Base-by-base conservation (phyloP, 2,797 vertebrate genomes). In the Tokudaia tokunoshimensis region DNA sequence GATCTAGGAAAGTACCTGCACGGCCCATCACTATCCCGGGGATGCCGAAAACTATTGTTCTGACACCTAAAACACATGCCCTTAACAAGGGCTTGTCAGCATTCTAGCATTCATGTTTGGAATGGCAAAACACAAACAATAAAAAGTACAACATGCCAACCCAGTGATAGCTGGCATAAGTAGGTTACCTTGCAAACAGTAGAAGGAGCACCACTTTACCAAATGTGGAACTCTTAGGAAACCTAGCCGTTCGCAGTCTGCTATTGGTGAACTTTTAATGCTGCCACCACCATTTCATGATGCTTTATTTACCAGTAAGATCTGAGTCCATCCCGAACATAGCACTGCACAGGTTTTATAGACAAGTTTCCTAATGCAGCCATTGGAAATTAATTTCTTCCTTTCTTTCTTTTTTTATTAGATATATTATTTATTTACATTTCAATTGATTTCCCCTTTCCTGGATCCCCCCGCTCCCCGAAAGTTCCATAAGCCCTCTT, bases 31-130 rank as follows among this genome's bases (percentile, higher is more conserved):
- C 80, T 72, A 92, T 95, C 24, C 78, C 96, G 97, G 57, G 52
- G 14, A 93, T 83, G 97, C 96, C 19, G 65, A 95, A 96, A 91
- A 93, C 91, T 88, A 17, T 95, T 96, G 59, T 97, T 89, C 94
- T 96, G 63, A 92, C 87, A 86, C 50, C 37, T 37, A 84, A 88
- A 57, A 92, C 50, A 67, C 15, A 63, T 47, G 83, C 85, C 76
- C 29, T 92, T 94, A n/a, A 22, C 61, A 63, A 93, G 26, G 47
- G 4, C 50, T 92, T 96, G 81, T 52, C 55, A 84, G 20, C n/a
- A 83, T 72, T 94, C 82, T 95, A 80, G 65, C 94, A 81, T 41
- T 80, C 89, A 79, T 50, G 59, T 89, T 94, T 87, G 29, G 41
- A 89, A 89, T 84, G 55, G 61, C 5, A 44, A 70, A 90, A 74